A percentile compares a stretch with the other conserved stretches of the same genome.
These are phyloP conservation scores for Aspiorhynchus laticeps DNA, from an alignment of 2,113 vertebrate genomes.

Conservation along the genomic window DNA sequence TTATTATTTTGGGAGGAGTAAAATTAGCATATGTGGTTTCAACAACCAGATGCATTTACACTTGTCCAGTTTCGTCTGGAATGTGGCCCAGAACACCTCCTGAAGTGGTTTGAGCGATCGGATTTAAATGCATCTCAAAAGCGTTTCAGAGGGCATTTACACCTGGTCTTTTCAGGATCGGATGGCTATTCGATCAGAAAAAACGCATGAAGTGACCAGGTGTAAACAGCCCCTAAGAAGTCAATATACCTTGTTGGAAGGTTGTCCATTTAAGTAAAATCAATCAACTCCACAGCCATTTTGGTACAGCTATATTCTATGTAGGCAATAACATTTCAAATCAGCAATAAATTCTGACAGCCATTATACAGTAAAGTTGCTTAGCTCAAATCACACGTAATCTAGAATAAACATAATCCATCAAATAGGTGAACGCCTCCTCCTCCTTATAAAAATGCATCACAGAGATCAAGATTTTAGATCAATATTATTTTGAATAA, in stretches of 20 bases:
- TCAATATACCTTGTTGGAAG: neutral
- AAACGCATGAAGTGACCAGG: too few species aligned
- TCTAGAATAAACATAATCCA: conserved; percentile 14
- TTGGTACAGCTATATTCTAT: neutral
- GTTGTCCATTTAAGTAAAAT: neutral
- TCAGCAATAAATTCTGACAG: neutral
- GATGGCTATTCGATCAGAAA: too few species aligned
- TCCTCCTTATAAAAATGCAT: neutral
- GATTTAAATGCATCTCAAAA: too few species aligned
- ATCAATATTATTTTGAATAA: conserved; percentile 2
- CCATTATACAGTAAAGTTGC: neutral
- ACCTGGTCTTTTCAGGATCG: too few species aligned
- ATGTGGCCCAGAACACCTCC: too few species aligned
- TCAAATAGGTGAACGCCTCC: neutral
- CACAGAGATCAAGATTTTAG: neutral
- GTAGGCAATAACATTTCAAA: neutral
- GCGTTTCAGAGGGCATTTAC: too few species aligned
- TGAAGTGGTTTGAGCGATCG: too few species aligned
- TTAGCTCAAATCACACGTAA: neutral
- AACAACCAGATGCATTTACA: too few species aligned
- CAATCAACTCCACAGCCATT: neutral
- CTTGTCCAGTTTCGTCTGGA: too few species aligned
- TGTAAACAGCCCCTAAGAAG: too few species aligned
- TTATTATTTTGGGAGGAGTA: too few species aligned
- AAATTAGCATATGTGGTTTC: too few species aligned